Evolutionary conservation across 1,140 invertebrate genomes (phyloP), one percentile per base, ranked within the genome.

Genomic region (Kradibia gibbosae): DNA sequence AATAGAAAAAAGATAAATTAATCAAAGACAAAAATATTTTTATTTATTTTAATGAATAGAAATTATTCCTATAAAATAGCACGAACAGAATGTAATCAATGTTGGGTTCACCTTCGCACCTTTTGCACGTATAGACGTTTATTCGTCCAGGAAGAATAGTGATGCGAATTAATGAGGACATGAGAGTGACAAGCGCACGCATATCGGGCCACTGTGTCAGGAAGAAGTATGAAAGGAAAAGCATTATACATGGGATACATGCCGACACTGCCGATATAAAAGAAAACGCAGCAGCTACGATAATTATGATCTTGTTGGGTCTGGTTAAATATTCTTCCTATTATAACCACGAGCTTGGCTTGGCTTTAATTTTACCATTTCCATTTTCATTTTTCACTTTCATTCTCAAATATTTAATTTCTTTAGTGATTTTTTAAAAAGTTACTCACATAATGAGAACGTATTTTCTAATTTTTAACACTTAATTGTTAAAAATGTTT

Each of bases 221-320:
- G 53, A 60, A 60, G 13, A 48, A 48, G 60, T n/a, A 15, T 34
- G 77, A 67, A 71, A 79, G 50, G 50, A 74, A 17, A 31, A 60
- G 67, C 62, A 50, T n/a, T 81, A 76, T 74, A 81, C 80, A 82
- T 76, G 48, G n/a, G 70, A 17, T 60, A 72, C 78, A 55, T 55
- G 65, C 48, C 57, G n/a, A 57, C 73, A 84, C 81, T 83, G 70
- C 79, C 81, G 81, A 85, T 85, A 60, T 73, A 15, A 31, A 45
- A 72, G 83, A 79, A 84, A 85, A 55, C 39, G 50, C 34, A 55
- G 45, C 53, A n/a, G 50, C 31, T 28, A 3, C 62, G 45, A 55
- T 39, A 80, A 74, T 57, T 81, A 82, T 83, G 81, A 70, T 78
- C 10, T 53, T 48, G 15, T 1, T 76, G 7, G 17, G 55, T 22